A percentile compares a stretch with the other conserved stretches of the same genome.
phyloP scores from a whole-genome alignment of 2,888 invertebrate species.

The Ophonus ardosiacus region DNA sequence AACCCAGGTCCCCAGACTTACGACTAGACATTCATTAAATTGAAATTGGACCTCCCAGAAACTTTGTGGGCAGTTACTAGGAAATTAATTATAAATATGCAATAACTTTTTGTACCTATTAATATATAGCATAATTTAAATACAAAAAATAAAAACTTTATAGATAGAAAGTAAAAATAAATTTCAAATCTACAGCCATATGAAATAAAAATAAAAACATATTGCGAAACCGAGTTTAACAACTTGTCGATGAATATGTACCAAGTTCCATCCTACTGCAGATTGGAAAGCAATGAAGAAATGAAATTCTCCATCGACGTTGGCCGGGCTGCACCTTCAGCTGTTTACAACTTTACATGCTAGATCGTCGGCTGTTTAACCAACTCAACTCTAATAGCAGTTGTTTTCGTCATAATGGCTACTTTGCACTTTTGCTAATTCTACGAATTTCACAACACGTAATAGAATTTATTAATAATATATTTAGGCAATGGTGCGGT shows the following conservation, averaged over 20 bases:
- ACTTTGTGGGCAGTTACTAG: no score
- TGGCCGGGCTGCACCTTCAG: constrained; percentile 19
- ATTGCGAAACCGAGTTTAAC: neutral
- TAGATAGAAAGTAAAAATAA: neutral
- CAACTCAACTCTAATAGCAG: neutral
- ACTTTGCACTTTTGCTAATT: constrained; percentile 14
- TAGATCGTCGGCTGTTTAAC: neutral
- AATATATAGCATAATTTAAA: no score
- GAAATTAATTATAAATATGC: no score
- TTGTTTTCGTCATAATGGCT: neutral
- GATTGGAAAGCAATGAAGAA: constrained; percentile 5
- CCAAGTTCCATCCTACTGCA: neutral
- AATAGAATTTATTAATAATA: neutral
- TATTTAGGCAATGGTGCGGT: neutral
- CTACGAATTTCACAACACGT: neutral
- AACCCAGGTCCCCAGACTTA: no score
- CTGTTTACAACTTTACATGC: neutral
- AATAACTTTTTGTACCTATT: no score
- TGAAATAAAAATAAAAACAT: neutral
- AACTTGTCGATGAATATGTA: neutral
- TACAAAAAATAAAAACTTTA: neutral
- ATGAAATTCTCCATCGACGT: neutral
- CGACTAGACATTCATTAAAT: no score
- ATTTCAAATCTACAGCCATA: neutral
- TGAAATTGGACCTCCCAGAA: no score